Evolutionary conservation across 2,113 vertebrate species (phyloP), one percentile per base, ranked within the genome.

Genomic region (Plectropomus leopardus): DNA sequence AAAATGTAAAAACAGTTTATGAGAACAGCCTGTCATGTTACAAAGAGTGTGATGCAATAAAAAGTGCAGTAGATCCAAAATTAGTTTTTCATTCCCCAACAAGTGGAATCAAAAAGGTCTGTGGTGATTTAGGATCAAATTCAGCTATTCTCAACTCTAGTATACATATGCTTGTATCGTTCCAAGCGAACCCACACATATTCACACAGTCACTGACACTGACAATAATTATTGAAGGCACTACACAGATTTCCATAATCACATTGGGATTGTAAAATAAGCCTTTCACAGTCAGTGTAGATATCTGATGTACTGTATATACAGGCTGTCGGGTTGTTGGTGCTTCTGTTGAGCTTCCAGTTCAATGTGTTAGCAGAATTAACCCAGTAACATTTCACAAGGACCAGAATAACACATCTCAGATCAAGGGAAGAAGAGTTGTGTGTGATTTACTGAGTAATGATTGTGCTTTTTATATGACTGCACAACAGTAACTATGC

Each of bases 211-310:
- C 59, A 9, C 30, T 36, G 21, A 36, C 42, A 51, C 23, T 42
- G 55, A 78, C 23, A 60, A 16, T 42, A 60, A 61, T 51, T 50
- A 60, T 78, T 42, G 19, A 10, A 58, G 53, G 45, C 26, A 63
- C 55, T 16, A 42, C 5, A 53, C 4, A 44, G 30, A 61, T 61
- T 78, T 69, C 21, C 66, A 70, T 63, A 53, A 60, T 78, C 48
- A 26, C 28, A 30, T 42, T 51, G 32, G 23, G 32, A 72, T 72
- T 57, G 59, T 65, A 21, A 54, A 71, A 78, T 40, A 48, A 34
- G 36, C n/a, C 48, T 32, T 0, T 11, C 9, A n/a, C n/a, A 3
- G n/a, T 34, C 47, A 19, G 34, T 26, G 28, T 17, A 16, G 28
- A 47, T 15, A 47, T 55, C 45, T 44, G 15, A 61, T 17, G 24